phyloP scores from a whole-genome alignment of 2,888 invertebrate species.

The Cryptocheilus praepositus region DNA sequence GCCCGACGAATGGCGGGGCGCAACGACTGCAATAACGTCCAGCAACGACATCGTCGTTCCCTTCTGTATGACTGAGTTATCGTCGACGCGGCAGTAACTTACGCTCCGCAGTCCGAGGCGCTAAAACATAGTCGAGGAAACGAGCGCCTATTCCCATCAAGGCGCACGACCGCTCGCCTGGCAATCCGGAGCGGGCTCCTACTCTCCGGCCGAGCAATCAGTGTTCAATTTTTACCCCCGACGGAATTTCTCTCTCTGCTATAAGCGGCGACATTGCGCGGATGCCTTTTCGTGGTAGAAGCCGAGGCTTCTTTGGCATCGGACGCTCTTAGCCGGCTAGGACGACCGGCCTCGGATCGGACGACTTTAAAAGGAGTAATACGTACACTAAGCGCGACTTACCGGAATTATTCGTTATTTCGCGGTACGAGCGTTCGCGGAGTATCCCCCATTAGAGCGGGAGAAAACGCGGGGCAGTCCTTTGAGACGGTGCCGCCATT shows the following conservation, averaged over 20 bases:
- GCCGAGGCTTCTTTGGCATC: constrained; percentile 39
- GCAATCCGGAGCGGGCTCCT: constrained; percentile 19
- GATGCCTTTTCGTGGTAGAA: constrained; percentile 52
- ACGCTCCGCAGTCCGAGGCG: constrained; percentile 16
- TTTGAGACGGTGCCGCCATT: too few species aligned
- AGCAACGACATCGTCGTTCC: too few species aligned
- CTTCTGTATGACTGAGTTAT: constrained; percentile 20
- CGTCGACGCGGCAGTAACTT: constrained; percentile 24
- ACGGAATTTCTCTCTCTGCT: constrained; percentile 25
- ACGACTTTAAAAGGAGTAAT: constrained; percentile 2
- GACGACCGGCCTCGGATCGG: not conserved
- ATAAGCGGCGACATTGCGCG: constrained; percentile 44
- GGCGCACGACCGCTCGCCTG: constrained; percentile 7
- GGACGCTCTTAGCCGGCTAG: constrained; percentile 28
- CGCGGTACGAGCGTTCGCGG: not conserved
- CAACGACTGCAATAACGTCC: too few species aligned
- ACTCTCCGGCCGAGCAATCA: constrained; percentile 23
- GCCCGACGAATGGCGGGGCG: too few species aligned
- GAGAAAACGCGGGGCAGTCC: too few species aligned
- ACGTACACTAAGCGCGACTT: constrained; percentile 18
- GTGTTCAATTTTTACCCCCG: constrained; percentile 28
- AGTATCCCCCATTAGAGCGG: too few species aligned
- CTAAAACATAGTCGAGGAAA: constrained; percentile 30
- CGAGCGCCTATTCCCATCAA: constrained; percentile 24
- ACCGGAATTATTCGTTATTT: constrained; percentile 7